Evolutionary conservation across 2,888 invertebrate genomes (phyloP).

Genomic region (Parnassius smintheus): DNA sequence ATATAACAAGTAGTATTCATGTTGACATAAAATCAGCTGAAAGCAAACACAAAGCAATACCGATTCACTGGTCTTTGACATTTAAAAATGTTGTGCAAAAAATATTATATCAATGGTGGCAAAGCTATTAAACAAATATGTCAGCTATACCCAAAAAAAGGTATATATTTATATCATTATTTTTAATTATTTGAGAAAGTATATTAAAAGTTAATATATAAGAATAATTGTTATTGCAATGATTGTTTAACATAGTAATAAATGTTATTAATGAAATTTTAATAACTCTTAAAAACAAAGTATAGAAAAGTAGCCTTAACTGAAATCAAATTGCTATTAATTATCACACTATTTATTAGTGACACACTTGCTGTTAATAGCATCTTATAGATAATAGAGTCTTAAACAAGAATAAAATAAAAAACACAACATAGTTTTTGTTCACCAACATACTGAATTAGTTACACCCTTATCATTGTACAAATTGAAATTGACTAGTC

Average conservation of each 20-base stretch:
- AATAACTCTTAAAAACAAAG: background rate
- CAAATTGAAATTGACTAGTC: background rate
- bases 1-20: background rate
- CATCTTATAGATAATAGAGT: too few species aligned
- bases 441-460: conserved; percentile 13
- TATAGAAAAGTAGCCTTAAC: background rate
- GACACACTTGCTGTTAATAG: conserved; percentile 4
- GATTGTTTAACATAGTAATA: background rate
- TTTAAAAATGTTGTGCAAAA: conserved; percentile 8
- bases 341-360: background rate
- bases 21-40: conserved; percentile 15
- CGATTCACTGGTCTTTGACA: conserved; percentile 18
- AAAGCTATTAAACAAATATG: too few species aligned
- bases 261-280: background rate
- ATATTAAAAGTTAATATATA: too few species aligned
- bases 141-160: too few species aligned
- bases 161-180: too few species aligned
- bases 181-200: too few species aligned
- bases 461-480: background rate
- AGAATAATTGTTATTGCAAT: too few species aligned
- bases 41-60: conserved; percentile 17
- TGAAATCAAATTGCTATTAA: background rate
- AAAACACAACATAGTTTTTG: conserved; percentile 2
- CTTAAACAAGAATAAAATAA: too few species aligned
- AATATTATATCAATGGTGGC: too few species aligned